Conservation (phyloP, 2,888 invertebrate species). For the Lacanobia wlatinum region DNA sequence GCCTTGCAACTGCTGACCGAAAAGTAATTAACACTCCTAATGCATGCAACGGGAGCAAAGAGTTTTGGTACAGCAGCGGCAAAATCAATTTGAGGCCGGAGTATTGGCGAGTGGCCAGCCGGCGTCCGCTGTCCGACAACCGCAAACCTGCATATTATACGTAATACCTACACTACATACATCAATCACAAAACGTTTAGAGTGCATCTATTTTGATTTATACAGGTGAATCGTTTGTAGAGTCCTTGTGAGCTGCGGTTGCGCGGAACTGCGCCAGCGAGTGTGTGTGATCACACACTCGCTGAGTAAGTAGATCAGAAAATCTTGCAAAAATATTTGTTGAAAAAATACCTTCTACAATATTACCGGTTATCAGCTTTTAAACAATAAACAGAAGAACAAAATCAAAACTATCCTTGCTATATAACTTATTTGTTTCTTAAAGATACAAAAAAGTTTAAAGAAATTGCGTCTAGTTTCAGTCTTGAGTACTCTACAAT, state of each 20-base stretch:
- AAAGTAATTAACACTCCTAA: constrained; percentile 83
- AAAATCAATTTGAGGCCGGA: constrained; percentile 88
- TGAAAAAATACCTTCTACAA: neutral
- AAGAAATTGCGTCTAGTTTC: neutral
- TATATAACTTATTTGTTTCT: no score
- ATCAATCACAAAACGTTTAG: constrained; percentile 72
- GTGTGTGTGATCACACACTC: constrained; percentile 36
- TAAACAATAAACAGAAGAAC: neutral
- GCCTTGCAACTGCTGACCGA: constrained; percentile 58
- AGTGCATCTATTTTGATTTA: constrained; percentile 71
- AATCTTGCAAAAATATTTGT: neutral
- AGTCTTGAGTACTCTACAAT: neutral
- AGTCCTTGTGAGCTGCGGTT: constrained; percentile 66
- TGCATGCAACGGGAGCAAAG: constrained; percentile 80
- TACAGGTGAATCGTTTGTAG: constrained; percentile 65
- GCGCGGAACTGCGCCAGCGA: constrained; percentile 32
- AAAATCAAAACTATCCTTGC: neutral
- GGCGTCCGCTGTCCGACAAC: constrained; percentile 74
- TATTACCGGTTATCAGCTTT: neutral
- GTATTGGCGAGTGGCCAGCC: constrained; percentile 83
- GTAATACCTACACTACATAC: constrained; percentile 68
- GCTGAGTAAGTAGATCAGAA: constrained; percentile 24
- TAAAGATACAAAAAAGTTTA: constrained; percentile 7
- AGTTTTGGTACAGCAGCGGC: constrained; percentile 81
- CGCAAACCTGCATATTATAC: constrained; percentile 79